Percentiles rank a stretch among this genome's conserved stretches.
phyloP scores from a whole-genome alignment of 1,140 invertebrate species.

The Limonius californicus region DNA sequence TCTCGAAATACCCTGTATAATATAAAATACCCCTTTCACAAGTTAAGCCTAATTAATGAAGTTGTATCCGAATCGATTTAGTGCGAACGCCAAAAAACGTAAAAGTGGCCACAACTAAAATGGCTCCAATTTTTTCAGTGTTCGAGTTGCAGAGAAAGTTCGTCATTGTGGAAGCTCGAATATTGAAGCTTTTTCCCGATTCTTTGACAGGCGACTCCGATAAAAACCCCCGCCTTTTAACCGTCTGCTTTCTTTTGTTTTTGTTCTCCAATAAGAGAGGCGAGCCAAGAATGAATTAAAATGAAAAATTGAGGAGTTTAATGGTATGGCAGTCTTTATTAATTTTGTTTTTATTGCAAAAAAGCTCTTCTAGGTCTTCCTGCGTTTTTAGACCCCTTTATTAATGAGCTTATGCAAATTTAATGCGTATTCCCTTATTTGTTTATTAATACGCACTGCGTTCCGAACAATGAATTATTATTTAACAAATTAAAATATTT shows the following conservation, averaged over 20 bases:
- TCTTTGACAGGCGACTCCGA: slow-evolving; percentile 1
- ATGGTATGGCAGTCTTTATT: slow-evolving; percentile 11
- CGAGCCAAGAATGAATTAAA: slow-evolving; percentile 1
- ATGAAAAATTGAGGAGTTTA: slow-evolving; percentile 12
- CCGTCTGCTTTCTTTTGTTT: slow-evolving; percentile 13
- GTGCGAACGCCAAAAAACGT: too few relatives aligned
- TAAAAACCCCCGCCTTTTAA: slow-evolving; percentile 6
- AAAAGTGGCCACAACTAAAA: too few relatives aligned
- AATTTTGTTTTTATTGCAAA: slow-evolving; percentile 1
- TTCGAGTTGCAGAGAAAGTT: too few relatives aligned
- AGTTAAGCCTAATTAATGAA: too few relatives aligned
- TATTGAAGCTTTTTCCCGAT: slow-evolving; percentile 4
- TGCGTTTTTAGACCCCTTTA: background rate
- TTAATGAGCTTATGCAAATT: background rate
- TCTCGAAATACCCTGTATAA: too few relatives aligned
- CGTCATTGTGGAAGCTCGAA: background rate
- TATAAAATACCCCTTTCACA: too few relatives aligned
- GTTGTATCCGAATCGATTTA: too few relatives aligned
- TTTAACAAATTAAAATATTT: too few relatives aligned
- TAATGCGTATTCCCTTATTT: too few relatives aligned
- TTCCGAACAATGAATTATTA: too few relatives aligned
- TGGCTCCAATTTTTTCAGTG: too few relatives aligned
- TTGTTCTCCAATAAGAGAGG: slow-evolving; percentile 7
- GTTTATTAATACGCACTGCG: too few relatives aligned
- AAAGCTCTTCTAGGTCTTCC: background rate